Percentiles rank a stretch among this genome's conserved stretches.
These are phyloP conservation scores for Tapirus indicus DNA, from an alignment of 2,797 vertebrate genomes.

Conservation along the genomic window DNA sequence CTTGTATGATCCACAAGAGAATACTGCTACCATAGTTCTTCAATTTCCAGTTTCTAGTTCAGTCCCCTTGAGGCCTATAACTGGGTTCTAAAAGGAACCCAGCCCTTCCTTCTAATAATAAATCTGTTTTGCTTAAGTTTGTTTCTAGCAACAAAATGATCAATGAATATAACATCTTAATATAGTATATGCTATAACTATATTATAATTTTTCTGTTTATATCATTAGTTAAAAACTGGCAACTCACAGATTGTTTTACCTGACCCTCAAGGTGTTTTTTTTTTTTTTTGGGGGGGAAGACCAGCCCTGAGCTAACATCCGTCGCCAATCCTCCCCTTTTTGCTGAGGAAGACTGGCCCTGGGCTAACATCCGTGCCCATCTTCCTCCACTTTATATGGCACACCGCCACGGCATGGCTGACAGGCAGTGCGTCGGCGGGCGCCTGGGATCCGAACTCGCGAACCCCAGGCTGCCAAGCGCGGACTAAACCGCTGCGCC, in stretches of 20 bases:
- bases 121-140: conserved; percentile 39
- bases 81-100: not conserved
- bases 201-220: conserved; percentile 32
- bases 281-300: too few species aligned
- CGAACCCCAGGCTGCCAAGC: too few species aligned
- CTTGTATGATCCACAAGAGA: conserved; percentile 26
- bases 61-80: not conserved
- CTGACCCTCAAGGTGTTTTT: not conserved
- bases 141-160: conserved; percentile 43
- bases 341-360: too few species aligned
- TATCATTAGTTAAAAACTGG: conserved; percentile 17
- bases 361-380: too few species aligned
- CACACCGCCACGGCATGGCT: too few species aligned
- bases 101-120: not conserved
- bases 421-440: too few species aligned
- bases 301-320: too few species aligned
- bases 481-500: too few species aligned
- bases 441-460: too few species aligned
- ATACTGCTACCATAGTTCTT: not conserved
- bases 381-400: too few species aligned
- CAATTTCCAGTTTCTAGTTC: conserved; percentile 2
- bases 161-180: not conserved
- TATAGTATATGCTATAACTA: not conserved
- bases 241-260: conserved; percentile 16
- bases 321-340: too few species aligned